A percentile compares a stretch with the other conserved stretches of the same genome.
Conservation (phyloP, 2,113 vertebrate species). For the Carassius carassius region DNA sequence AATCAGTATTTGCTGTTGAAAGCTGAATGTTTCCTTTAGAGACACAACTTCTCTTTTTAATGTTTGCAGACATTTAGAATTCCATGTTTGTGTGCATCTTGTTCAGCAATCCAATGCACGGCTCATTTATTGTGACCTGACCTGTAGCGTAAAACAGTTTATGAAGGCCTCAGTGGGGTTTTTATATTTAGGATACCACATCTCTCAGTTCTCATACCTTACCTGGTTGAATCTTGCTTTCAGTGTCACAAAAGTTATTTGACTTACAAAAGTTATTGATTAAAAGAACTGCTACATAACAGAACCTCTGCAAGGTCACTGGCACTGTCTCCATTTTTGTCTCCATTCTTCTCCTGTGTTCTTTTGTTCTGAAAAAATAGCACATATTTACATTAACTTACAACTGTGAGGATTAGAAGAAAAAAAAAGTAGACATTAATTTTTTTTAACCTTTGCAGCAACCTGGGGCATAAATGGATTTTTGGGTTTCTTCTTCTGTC, state of each 20-base stretch:
- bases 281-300: not conserved
- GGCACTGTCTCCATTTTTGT: slow-evolving; percentile 27
- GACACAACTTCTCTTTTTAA: not conserved
- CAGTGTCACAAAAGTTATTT: not conserved
- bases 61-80: not conserved
- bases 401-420: not conserved
- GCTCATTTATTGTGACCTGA: not conserved
- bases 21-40: not conserved
- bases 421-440: not conserved
- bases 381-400: not conserved
- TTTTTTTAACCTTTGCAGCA: slow-evolving; percentile 32
- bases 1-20: not conserved
- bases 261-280: not conserved
- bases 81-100: not conserved
- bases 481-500: slow-evolving; percentile 48
- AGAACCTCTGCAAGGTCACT: slow-evolving; percentile 59
- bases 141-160: not conserved
- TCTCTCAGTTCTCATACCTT: not conserved
- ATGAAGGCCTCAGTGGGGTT: not conserved
- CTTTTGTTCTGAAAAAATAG: slow-evolving; percentile 62
- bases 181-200: slow-evolving; percentile 1
- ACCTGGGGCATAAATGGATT: slow-evolving; percentile 56
- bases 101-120: too few species aligned
- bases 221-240: not conserved
- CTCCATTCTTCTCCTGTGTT: slow-evolving; percentile 38